Evolutionary conservation across 2,113 vertebrate genomes (phyloP).

Genomic region (Danio rerio): DNA sequence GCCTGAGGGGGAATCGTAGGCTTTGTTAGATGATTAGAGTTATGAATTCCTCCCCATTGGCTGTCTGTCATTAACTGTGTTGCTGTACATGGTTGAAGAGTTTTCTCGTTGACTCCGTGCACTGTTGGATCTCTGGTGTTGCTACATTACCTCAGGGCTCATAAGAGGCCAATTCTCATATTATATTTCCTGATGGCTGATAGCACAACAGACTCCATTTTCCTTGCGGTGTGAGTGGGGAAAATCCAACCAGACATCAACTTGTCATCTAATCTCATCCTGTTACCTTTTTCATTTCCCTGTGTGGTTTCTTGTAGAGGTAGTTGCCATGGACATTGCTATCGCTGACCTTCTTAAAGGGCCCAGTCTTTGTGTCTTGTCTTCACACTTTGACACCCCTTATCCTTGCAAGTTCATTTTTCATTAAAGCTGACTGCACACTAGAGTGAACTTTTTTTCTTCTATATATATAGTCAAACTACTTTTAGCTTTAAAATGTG

Average conservation of each 20-base stretch:
- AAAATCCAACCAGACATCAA: conserved; percentile 61
- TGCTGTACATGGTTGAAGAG: conserved; percentile 25
- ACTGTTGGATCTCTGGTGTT: conserved; percentile 39
- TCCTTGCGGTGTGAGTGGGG: conserved; percentile 28
- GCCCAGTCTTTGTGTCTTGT: conserved; percentile 34
- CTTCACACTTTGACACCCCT: conserved; percentile 45
- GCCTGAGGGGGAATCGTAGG: neutral
- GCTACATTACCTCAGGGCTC: conserved; percentile 34
- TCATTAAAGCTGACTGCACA: conserved; percentile 55
- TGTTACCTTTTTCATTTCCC: conserved; percentile 61
- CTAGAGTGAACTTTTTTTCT: conserved; percentile 54
- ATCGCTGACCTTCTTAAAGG: conserved; percentile 56
- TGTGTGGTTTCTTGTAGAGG: conserved; percentile 54
- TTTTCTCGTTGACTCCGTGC: neutral
- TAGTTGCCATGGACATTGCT: conserved; percentile 56
- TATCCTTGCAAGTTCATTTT: conserved; percentile 41
- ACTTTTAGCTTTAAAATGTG: conserved; percentile 60
- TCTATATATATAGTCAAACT: conserved; percentile 47
- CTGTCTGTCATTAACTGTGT: conserved; percentile 22
- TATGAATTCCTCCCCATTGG: neutral
- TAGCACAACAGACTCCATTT: conserved; percentile 17
- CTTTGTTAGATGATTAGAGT: conserved; percentile 3
- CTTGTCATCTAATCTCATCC: conserved; percentile 61
- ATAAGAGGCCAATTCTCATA: conserved; percentile 39
- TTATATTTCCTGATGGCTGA: conserved; percentile 44